Percentiles rank a stretch among this genome's conserved stretches.
phyloP scores from a whole-genome alignment of 2,113 vertebrate species.

The Prunella fulvescens region DNA sequence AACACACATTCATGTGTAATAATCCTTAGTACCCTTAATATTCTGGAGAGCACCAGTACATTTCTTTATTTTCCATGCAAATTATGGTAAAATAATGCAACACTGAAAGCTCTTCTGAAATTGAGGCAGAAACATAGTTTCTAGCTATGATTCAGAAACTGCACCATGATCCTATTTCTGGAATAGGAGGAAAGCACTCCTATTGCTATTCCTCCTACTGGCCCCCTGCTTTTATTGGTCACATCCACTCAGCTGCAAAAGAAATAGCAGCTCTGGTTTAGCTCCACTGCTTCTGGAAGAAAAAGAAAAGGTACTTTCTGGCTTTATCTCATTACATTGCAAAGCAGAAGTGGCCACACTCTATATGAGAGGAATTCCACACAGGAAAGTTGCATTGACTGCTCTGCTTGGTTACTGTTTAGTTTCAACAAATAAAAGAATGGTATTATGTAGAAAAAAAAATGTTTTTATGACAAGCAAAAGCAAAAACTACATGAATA shows the following conservation, averaged over 20 bases:
- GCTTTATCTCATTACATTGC: not conserved
- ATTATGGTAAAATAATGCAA: not conserved
- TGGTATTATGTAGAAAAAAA: not conserved
- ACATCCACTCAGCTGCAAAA: not conserved
- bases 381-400: not conserved
- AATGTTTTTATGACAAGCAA: not conserved
- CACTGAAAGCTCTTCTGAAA: not conserved
- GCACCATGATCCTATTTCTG: constrained; percentile 11
- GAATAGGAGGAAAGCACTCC: not conserved
- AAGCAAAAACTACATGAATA: not conserved
- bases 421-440: not conserved
- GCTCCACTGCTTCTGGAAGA: not conserved
- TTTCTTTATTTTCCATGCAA: not conserved
- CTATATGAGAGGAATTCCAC: not conserved
- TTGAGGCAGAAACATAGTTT: not conserved
- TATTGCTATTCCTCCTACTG: constrained; percentile 8
- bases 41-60: not conserved
- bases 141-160: constrained; percentile 32
- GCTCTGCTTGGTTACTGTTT: not conserved
- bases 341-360: not conserved
- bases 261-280: not conserved
- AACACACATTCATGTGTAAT: not conserved
- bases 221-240: not conserved
- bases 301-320: not conserved
- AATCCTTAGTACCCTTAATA: not conserved